Conservation (phyloP, 2,888 invertebrate genomes). For the Gibbula magus region DNA sequence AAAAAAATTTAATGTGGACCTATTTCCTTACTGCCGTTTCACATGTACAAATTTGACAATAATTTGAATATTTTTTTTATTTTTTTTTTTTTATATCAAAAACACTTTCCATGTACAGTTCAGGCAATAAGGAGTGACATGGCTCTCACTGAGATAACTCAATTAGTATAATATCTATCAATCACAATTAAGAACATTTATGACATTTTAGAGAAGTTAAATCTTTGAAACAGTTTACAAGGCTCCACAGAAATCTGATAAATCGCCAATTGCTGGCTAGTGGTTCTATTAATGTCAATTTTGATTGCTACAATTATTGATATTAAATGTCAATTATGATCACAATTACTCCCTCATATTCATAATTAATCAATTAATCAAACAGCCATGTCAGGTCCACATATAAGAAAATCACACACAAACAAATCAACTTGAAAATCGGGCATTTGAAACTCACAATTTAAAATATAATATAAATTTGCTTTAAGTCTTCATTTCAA, state of each 20-base stretch:
- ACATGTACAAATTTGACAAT: neutral
- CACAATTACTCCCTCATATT: neutral
- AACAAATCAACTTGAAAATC: slow-evolving; percentile 6
- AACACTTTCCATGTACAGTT: neutral
- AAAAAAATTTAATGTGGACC: slow-evolving; percentile 17
- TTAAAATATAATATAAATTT: too few species aligned
- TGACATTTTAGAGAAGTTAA: neutral
- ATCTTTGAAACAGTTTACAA: neutral
- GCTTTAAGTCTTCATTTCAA: too few species aligned
- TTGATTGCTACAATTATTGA: neutral
- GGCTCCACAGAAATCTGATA: neutral
- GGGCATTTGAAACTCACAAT: neutral
- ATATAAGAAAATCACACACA: neutral
- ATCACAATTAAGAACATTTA: neutral
- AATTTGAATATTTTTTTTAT: neutral
- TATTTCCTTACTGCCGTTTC: slow-evolving; percentile 15
- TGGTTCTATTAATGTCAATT: slow-evolving; percentile 8
- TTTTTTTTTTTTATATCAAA: neutral
- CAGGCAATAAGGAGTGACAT: slow-evolving; percentile 3
- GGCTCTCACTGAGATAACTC: slow-evolving; percentile 20
- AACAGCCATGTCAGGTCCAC: slow-evolving; percentile 20
- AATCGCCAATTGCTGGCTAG: neutral
- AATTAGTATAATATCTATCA: neutral
- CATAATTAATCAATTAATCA: neutral
- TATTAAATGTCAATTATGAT: neutral